Evolutionary conservation across 2,113 vertebrate genomes (phyloP), one percentile per base, ranked within the genome.

Genomic region (Muscicapa adusta): DNA sequence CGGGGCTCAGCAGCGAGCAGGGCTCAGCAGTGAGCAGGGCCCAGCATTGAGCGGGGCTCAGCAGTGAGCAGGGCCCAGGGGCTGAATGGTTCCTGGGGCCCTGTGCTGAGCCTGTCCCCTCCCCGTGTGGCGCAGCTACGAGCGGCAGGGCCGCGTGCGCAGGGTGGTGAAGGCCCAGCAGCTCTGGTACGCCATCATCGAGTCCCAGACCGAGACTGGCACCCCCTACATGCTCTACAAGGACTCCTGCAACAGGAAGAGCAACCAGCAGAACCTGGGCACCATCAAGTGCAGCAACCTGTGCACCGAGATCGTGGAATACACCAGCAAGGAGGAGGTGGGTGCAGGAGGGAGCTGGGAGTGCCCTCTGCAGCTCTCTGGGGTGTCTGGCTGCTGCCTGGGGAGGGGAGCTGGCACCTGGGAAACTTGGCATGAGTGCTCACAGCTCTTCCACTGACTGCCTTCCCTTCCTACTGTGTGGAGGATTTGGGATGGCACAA

Each of bases 191-290:
- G 98, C 99, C 34, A 97, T 99, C 97, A 99, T 99, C 5, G 99
- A 99, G 89, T 99, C 99, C 0, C 99, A 99, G 98, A 99, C 99
- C 0, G 99, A 99, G 97, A 99, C 99, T 0, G 99, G 99, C 4
- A 99, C 99, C 0, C 99, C 99, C 0, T 99, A 99, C 97, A 99
- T 99, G 99, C 97, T 99, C 17, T 99, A 99, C 97, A 99, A 99
- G 89, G 99, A 99, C 43, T 98, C 99, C 45, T 99, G 99, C 97
- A 99, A 99, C 56, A 94, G 99, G 75, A 99, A 99, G 96, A 99
- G 99, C 97, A 99, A 99, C 92, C 99, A 99, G 96, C 99, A 99
- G 98, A 99, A 99, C 93, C 96, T 99, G 96, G 99, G 99, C 33
- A 99, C 99, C 89, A 99, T 99, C 96, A 99, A 99, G 63, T 99